These are phyloP conservation scores for Meles meles DNA, from an alignment of 2,113 vertebrate genomes.

Conservation along the genomic window DNA sequence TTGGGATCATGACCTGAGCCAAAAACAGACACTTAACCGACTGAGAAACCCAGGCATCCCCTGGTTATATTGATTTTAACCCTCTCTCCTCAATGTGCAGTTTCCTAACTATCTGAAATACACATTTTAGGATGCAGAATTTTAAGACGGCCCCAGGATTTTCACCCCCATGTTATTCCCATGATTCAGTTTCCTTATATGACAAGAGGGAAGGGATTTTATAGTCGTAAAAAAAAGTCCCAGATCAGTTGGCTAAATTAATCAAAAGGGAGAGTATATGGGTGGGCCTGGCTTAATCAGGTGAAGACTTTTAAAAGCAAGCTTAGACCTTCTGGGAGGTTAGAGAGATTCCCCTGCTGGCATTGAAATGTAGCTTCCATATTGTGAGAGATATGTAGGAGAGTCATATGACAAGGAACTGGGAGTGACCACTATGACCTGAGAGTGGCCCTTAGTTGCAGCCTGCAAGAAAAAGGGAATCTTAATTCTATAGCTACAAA, in stretches of 20 bases:
- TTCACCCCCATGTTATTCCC: accelerated
- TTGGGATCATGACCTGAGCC: too few relatives aligned
- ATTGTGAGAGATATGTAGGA: neutral
- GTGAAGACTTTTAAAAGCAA: neutral
- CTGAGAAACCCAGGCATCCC: too few relatives aligned
- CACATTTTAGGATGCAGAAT: neutral
- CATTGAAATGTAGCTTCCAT: neutral
- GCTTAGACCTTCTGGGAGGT: neutral
- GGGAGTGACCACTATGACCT: neutral
- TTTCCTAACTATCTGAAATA: neutral
- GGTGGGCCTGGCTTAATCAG: neutral
- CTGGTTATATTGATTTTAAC: neutral
- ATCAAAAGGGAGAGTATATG: neutral
- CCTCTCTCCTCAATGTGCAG: neutral
- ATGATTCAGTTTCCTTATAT: neutral
- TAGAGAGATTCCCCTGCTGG: neutral
- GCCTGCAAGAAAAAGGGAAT: neutral
- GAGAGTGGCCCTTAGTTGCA: neutral
- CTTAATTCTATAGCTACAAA: neutral
- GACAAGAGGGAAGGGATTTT: neutral
- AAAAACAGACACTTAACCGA: too few relatives aligned
- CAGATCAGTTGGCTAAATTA: neutral
- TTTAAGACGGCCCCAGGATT: neutral
- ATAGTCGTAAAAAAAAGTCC: neutral
- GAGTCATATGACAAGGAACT: neutral